Evolutionary conservation across 2,113 vertebrate species (phyloP).

Genomic region (Shinisaurus crocodilurus): DNA sequence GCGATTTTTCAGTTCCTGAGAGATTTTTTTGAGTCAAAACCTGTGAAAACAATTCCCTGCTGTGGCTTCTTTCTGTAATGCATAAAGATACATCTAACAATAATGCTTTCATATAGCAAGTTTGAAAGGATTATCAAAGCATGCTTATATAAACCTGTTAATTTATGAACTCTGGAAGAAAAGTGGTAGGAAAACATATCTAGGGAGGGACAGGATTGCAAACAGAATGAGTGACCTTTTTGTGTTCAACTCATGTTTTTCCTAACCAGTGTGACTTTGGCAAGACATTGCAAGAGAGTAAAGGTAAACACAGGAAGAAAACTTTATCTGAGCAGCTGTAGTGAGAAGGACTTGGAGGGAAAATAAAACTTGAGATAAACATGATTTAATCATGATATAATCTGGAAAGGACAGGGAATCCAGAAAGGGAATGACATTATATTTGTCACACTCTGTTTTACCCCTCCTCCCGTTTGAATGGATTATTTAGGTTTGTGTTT

Average conservation of each 20-base stretch:
- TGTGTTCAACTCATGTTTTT: slow-evolving; percentile 50
- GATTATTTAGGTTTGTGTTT: neutral
- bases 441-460: neutral
- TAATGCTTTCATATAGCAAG: slow-evolving; percentile 47
- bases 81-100: slow-evolving; percentile 56
- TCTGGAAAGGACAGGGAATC: neutral
- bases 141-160: slow-evolving; percentile 50
- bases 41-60: slow-evolving; percentile 51
- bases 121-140: slow-evolving; percentile 59
- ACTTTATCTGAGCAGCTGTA: neutral
- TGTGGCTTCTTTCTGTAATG: slow-evolving; percentile 40
- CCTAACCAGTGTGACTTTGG: neutral
- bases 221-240: slow-evolving; percentile 36
- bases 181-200: slow-evolving; percentile 35
- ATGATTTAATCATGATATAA: neutral
- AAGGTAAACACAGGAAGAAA: neutral
- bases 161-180: slow-evolving; percentile 58
- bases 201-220: slow-evolving; percentile 45
- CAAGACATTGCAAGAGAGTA: neutral
- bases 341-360: neutral
- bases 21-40: slow-evolving; percentile 54
- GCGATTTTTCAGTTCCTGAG: slow-evolving; percentile 33
- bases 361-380: neutral
- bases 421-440: neutral
- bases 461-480: neutral